Base-by-base conservation (phyloP, 1,140 invertebrate genomes). In the Atta cephalotes region DNA sequence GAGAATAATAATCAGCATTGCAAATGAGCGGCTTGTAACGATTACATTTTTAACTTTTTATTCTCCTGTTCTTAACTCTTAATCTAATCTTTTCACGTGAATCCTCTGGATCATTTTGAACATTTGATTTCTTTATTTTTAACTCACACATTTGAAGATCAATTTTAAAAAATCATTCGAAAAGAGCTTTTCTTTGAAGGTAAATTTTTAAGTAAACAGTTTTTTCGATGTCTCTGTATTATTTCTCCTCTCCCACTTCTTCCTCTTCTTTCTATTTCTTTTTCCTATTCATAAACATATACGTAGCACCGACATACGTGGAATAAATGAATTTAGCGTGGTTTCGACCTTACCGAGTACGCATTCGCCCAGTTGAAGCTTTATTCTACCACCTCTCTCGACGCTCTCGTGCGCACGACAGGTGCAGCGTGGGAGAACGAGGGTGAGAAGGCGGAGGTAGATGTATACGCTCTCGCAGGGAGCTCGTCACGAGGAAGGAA, bases 351-450 rank as follows among this genome's bases (percentile, higher is more conserved):
- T 87, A 91, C 89, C 77, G 84, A 89, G 89, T 91, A 91, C 87
- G 89, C 92, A 92, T 90, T 92, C 90, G 85, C 87, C 63, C 63
- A 88, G 87, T 88, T 91, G 90, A 90, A 91, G 87, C 85, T 93
- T 92, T 65, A 91, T 84, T 84, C 91, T 91, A 89, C 92, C 85
- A 90, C 85, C 79, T 89, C 85, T 87, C 72, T 56, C 31, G 58
- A 58, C 68, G 62, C 76, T 82, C 86, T 89, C 85, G 91, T 90
- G 91, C 86, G 85, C 90, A 93, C 92, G 93, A 94, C 94, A 95
- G 94, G 94, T 95, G 94, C 92, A 94, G 93, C 93, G 94, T 94
- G 93, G 93, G 94, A 94, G 94, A 93, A 92, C 72, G 72, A 88
- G 74, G 79, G 90, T 84, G 81, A 74, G 79, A 76, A 82, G 25